phyloP scores from a whole-genome alignment of 37 sponge, comb jelly and placozoan genomes.

The Bolinopsis microptera region DNA sequence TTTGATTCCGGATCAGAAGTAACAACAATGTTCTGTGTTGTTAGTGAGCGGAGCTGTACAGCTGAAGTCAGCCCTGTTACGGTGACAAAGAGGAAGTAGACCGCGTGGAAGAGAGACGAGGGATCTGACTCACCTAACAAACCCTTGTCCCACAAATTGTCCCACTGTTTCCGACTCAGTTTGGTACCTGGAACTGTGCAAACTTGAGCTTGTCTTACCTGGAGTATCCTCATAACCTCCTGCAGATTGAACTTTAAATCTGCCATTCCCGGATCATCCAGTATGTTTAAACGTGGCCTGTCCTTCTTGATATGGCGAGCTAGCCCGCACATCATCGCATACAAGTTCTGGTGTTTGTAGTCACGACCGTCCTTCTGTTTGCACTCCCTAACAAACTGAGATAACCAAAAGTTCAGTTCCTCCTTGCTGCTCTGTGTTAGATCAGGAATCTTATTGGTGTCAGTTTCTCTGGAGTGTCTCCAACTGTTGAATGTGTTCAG shows the following conservation, averaged over 20 bases:
- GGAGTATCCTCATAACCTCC: background rate
- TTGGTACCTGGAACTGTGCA: background rate
- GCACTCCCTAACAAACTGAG: slow-evolving; percentile 12
- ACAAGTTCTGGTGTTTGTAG: slow-evolving; percentile 44
- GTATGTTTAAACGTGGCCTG: slow-evolving; percentile 5
- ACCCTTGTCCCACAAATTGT: slow-evolving; percentile 34
- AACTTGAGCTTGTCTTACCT: background rate
- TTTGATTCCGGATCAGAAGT: background rate
- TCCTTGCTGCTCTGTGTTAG: background rate
- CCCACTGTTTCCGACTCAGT: background rate
- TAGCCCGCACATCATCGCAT: slow-evolving; percentile 27
- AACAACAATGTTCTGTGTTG: background rate
- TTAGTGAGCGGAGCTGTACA: background rate
- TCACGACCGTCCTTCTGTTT: slow-evolving; percentile 32
- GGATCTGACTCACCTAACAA: slow-evolving; percentile 8
- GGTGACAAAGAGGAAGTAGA: slow-evolving; percentile 16
- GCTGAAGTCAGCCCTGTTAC: slow-evolving; percentile 3
- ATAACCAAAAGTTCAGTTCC: slow-evolving; percentile 1
- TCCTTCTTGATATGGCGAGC: background rate
- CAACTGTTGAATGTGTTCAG: slow-evolving; percentile 9
- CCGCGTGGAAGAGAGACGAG: slow-evolving; percentile 14
- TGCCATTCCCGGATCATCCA: slow-evolving; percentile 4
- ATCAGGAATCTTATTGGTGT: background rate
- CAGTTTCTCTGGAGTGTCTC: background rate
- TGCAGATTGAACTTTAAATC: slow-evolving; percentile 15